Evolutionary conservation across 2,113 vertebrate genomes (phyloP).

Genomic region (Charina bottae): DNA sequence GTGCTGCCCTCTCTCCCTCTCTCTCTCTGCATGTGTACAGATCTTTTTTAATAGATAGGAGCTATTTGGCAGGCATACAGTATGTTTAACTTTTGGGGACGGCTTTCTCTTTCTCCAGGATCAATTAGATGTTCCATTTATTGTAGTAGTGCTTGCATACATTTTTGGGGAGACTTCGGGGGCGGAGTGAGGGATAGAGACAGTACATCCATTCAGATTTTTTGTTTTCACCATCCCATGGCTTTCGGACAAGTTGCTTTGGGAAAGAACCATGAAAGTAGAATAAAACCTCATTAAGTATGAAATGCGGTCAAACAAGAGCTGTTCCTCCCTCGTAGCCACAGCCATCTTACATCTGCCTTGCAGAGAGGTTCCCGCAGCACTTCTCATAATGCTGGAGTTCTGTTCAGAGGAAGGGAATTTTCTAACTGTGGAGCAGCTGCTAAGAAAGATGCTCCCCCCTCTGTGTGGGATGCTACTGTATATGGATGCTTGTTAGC

Average conservation of each 20-base stretch:
- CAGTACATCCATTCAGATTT: not conserved
- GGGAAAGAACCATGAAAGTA: not conserved
- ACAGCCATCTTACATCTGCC: not conserved
- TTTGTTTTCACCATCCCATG: not conserved
- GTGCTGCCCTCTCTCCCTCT: not conserved
- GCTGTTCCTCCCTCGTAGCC: not conserved
- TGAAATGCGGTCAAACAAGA: not conserved
- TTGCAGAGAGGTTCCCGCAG: not conserved
- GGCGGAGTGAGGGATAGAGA: not conserved
- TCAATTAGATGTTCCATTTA: not conserved
- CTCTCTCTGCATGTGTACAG: not conserved
- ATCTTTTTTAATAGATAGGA: not conserved
- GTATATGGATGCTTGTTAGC: not conserved
- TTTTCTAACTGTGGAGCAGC: not conserved
- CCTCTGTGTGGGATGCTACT: not conserved
- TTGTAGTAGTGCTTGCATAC: not conserved
- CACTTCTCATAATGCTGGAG: not conserved
- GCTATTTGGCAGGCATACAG: not conserved
- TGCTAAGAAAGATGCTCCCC: not conserved
- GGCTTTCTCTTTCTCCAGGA: not conserved
- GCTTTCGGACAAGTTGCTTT: not conserved
- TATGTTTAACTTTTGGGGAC: not conserved
- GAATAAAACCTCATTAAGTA: not conserved
- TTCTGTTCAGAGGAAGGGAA: not conserved
- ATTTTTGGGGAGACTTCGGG: not conserved